Base-by-base conservation (phyloP, 1,140 invertebrate species). In the Drosophila teissieri region DNA sequence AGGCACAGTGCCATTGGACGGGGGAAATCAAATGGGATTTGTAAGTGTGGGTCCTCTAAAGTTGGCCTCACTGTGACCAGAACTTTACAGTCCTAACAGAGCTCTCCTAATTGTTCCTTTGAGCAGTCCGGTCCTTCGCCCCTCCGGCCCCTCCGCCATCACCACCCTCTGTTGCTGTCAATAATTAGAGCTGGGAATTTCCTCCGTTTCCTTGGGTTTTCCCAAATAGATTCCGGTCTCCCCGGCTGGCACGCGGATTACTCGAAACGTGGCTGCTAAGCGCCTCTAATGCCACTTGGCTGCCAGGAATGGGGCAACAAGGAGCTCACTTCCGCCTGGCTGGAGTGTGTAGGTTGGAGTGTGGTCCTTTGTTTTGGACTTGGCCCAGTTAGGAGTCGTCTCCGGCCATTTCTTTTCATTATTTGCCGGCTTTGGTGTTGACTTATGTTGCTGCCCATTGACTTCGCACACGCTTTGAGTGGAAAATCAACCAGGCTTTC, bases 111-210 rank as follows among this genome's bases (percentile, higher is more conserved):
- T 86, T 86, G 83, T 65, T 78, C 44, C 52, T 67, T 53, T 15
- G 67, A 48, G 64, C 24, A 14, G 24, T 34, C 14, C 14, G 15
- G 15, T 24, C 40, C 36, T 12, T 6, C n/a, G n/a, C 27, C 34
- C 19, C 19, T 19, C 19, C 19, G 19, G 1, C 34, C 22, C 24
- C 15, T 42, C 63, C 64, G 52, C 46, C 19, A 14, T 36, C 49
- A 45, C n/a, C n/a, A n/a, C 57, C 68, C 65, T 51, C 62, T 75
- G 65, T 63, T 88, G 84, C 77, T 83, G 84, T 83, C 81, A 76
- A 80, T 86, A 86, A 86, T 86, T 83, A 89, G 83, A 76, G 69
- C 86, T 83, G 75, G 67, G 85, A 86, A 78, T 86, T 86, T 85
- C 75, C 74, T 40, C 42, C 36, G 68, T 57, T 72, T 70, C 68